Evolutionary conservation across 2,113 vertebrate genomes (phyloP).

Genomic region (Halichoeres trimaculatus): DNA sequence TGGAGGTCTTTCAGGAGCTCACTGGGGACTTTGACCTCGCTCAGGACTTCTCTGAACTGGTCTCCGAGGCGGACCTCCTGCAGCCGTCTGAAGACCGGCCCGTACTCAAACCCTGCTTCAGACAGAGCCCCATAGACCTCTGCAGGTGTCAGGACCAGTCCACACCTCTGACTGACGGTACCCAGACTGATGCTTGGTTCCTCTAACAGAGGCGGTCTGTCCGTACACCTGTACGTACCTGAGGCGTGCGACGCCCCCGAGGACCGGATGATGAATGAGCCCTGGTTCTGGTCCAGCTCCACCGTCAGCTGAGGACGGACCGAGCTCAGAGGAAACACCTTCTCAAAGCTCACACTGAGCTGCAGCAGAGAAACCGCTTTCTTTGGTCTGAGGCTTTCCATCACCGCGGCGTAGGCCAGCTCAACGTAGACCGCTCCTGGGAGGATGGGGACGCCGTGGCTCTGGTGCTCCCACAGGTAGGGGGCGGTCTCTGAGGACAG

Average conservation of each 20-base stretch:
- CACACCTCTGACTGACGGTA: conserved; percentile 82
- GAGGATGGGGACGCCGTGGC: conserved; percentile 81
- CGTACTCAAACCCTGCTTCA: conserved; percentile 86
- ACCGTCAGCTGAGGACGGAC: conserved; percentile 78
- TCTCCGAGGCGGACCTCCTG: conserved; percentile 81
- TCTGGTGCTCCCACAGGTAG: conserved; percentile 87
- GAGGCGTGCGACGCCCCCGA: conserved; percentile 77
- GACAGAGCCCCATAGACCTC: conserved; percentile 84
- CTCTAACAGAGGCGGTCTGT: conserved; percentile 63
- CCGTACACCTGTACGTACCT: conserved; percentile 75
- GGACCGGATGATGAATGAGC: conserved; percentile 84
- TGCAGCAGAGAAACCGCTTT: conserved; percentile 77
- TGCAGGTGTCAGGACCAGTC: conserved; percentile 62
- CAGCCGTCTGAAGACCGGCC: conserved; percentile 83
- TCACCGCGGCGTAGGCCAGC: conserved; percentile 83
- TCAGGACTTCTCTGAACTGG: conserved; percentile 86
- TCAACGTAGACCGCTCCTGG: conserved; percentile 87
- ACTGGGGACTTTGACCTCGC: conserved; percentile 79
- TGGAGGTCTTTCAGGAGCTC: conserved; percentile 78
- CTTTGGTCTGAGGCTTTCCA: conserved; percentile 78
- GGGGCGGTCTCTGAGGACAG: conserved; percentile 71
- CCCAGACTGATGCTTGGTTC: conserved; percentile 80
- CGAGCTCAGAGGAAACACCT: conserved; percentile 78
- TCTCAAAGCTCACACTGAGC: conserved; percentile 83
- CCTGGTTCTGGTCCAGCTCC: conserved; percentile 68